Base-by-base conservation (phyloP, 2,113 vertebrate species). In the Eubucco bourcierii region DNA sequence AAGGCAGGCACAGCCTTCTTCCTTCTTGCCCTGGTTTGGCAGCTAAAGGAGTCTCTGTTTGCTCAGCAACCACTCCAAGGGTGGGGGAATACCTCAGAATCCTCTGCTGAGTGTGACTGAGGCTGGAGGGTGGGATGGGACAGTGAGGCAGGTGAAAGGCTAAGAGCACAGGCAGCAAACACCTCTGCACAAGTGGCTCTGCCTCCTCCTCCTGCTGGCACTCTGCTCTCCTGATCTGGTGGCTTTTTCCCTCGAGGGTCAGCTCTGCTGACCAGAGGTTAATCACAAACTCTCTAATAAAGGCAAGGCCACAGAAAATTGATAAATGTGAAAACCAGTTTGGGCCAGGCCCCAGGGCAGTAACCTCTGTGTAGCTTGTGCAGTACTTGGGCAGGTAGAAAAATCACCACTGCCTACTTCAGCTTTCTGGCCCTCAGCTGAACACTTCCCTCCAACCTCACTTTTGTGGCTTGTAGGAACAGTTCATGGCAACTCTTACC, bases 291-390 rank as follows among this genome's bases (percentile, higher is more conserved):
- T 66, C 61, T 74, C 84, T 84, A 93, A 66, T 73, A 87, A 88
- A 94, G 80, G 33, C 88, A 92, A 90, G 88, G 90, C 92, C 94
- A 92, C 71, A 84, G 60, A 87, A 96, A 75, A 90, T 18, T 82
- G 89, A 90, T 87, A 73, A 79, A 59, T 58, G 15, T 8, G 28
- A 90, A 93, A 84, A 56, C 3, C 37, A 80, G 60, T 76, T 92
- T 90, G 84, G 87, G 64, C 31, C 65, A 86, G 75, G 46, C 17
- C 72, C 7, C 15, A 46, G 60, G 88, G 78, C 77, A 93, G 70
- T 66, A 37, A 70, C 83, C 18, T 66, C 41, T 29, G 10, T 23
- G n/a, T 80, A 90, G 78, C 25, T 21, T 79, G 16, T 5, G 4
- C 44, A 60, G 76, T 83, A 67, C 87, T 90, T 80, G 15, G 29